Conservation (phyloP, 2,113 vertebrate species). For the Pao palembangensis region DNA sequence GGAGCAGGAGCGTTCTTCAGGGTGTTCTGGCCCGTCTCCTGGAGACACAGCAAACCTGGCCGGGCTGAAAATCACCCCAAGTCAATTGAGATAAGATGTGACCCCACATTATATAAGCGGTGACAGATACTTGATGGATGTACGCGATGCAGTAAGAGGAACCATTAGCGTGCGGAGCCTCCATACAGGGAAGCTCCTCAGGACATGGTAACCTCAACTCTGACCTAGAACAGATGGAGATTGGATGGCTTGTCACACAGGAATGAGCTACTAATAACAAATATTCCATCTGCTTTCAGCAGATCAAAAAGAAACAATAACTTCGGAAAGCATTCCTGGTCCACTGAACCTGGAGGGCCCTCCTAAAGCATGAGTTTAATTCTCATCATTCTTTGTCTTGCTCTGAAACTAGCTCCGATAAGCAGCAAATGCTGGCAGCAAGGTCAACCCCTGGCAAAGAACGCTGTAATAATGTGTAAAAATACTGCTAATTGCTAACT, state of each 20-base stretch:
- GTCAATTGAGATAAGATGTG: no score
- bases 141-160: no score
- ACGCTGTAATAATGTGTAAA: conserved; percentile 29
- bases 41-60: no score
- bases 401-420: conserved; percentile 28
- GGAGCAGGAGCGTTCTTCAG: no score
- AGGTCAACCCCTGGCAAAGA: conserved; percentile 28
- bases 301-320: background rate
- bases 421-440: conserved; percentile 23
- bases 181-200: no score
- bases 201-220: background rate
- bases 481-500: conserved; percentile 5
- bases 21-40: no score
- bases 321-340: conserved; percentile 9
- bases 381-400: background rate
- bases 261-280: background rate
- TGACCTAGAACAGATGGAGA: background rate
- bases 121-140: no score
- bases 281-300: conserved; percentile 18
- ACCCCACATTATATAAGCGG: no score
- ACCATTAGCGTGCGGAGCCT: no score
- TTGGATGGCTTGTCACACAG: background rate
- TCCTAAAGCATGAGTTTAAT: background rate
- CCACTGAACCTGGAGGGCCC: background rate
- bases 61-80: no score